A percentile compares a stretch with the other conserved stretches of the same genome.
These are phyloP conservation scores for Otolemur crassicaudatus DNA, from an alignment of 2,797 vertebrate species.

Conservation along the genomic window DNA sequence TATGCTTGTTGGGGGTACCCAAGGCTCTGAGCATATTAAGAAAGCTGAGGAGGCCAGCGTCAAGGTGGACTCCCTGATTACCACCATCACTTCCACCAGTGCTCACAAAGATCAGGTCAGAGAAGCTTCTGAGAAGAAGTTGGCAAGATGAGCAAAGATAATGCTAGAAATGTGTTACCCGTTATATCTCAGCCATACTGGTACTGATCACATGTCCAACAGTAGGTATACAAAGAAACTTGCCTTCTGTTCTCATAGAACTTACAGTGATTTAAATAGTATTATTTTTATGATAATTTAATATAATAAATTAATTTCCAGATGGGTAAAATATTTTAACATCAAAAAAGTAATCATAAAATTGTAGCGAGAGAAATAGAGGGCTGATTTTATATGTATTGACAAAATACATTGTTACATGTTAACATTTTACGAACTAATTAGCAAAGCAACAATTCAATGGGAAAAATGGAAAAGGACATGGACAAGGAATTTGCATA, in stretches of 20 bases:
- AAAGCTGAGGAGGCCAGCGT: background rate
- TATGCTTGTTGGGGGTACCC: background rate
- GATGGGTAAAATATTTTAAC: conserved; percentile 22
- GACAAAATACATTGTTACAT: conserved; percentile 25
- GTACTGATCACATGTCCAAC: background rate
- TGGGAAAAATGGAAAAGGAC: conserved; percentile 43
- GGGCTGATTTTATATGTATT: conserved; percentile 33
- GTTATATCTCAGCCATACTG: background rate
- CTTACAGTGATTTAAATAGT: background rate
- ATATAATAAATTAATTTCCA: conserved; percentile 25
- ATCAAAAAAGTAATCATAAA: conserved; percentile 24
- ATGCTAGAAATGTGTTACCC: background rate
- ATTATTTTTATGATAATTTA: conserved; percentile 22
- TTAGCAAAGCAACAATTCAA: conserved; percentile 31
- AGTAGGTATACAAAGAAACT: background rate
- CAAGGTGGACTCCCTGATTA: background rate
- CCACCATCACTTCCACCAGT: background rate
- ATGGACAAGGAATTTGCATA: conserved; percentile 1
- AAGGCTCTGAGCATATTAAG: background rate
- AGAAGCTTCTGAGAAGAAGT: conserved; percentile 17
- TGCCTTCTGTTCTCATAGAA: background rate
- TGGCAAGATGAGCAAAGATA: background rate
- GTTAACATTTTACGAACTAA: conserved; percentile 48
- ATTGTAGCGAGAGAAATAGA: background rate
- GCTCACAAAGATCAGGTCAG: background rate